Conservation (phyloP, 2,113 vertebrate species). For the Hypomesus transpacificus region DNA sequence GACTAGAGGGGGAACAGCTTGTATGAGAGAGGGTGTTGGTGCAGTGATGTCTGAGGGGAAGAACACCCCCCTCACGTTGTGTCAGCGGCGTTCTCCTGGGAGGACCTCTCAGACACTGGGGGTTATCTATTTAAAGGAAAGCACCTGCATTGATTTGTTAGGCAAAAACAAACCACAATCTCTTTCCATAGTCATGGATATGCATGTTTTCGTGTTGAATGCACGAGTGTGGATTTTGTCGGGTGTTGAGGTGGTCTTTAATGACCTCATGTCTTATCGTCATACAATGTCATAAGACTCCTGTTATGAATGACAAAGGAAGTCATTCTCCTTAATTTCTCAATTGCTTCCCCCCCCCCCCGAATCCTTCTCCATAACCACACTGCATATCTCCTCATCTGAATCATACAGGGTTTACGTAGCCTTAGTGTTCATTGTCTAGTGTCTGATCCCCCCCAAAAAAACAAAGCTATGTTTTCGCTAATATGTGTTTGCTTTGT, state of each 20-base stretch:
- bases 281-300: constrained; percentile 24
- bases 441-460: constrained; percentile 4
- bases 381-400: constrained; percentile 22
- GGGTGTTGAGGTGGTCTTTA: background rate
- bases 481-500: constrained; percentile 6
- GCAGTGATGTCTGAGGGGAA: too few relatives aligned
- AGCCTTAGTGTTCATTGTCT: constrained; percentile 10
- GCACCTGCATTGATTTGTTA: too few relatives aligned
- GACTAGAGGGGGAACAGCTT: too few relatives aligned
- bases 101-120: too few relatives aligned
- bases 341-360: constrained; percentile 19
- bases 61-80: too few relatives aligned
- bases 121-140: too few relatives aligned
- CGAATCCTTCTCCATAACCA: constrained; percentile 7
- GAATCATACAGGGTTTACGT: constrained; percentile 17
- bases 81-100: too few relatives aligned
- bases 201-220: too few relatives aligned
- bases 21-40: too few relatives aligned
- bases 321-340: constrained; percentile 32
- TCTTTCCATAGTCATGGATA: too few relatives aligned
- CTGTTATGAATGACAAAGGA: constrained; percentile 26
- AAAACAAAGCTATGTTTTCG: constrained; percentile 37
- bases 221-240: too few relatives aligned
- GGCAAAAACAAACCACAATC: too few relatives aligned
- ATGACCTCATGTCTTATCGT: constrained; percentile 23